Conservation (phyloP, 2,113 vertebrate species). For the Aleadryas rufinucha region DNA sequence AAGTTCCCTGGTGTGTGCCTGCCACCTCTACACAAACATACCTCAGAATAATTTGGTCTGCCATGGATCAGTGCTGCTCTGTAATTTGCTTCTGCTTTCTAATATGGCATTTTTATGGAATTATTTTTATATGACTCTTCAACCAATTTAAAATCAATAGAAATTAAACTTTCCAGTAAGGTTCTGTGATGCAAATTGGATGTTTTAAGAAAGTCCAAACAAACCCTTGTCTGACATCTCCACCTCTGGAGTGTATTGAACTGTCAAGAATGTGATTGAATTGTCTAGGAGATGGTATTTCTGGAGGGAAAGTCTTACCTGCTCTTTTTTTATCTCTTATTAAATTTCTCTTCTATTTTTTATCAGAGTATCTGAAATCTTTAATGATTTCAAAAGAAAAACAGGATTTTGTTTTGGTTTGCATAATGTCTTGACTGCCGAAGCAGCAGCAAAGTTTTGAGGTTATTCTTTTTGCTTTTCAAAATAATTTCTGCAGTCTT, state of each 20-base stretch:
- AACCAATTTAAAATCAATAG: neutral
- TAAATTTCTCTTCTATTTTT: neutral
- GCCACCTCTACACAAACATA: neutral
- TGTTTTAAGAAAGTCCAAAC: neutral
- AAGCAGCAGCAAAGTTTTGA: neutral
- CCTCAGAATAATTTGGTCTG: neutral
- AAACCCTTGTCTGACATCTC: neutral
- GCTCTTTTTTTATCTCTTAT: neutral
- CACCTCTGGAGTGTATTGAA: neutral
- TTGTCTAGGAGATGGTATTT: neutral
- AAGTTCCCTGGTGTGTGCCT: neutral
- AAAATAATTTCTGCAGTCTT: neutral
- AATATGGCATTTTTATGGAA: neutral
- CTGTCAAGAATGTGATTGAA: neutral
- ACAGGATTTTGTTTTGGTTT: neutral
- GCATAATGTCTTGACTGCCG: neutral
- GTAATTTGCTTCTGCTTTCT: slow-evolving; percentile 11
- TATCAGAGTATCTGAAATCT: neutral
- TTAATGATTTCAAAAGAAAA: neutral
- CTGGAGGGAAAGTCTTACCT: neutral
- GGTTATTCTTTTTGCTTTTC: neutral
- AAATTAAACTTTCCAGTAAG: neutral
- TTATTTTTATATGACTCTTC: neutral
- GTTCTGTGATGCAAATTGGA: neutral
- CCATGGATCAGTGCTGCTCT: neutral